These are phyloP conservation scores for Parascotia fuliginaria DNA, from an alignment of 2,888 invertebrate species.

Conservation along the genomic window DNA sequence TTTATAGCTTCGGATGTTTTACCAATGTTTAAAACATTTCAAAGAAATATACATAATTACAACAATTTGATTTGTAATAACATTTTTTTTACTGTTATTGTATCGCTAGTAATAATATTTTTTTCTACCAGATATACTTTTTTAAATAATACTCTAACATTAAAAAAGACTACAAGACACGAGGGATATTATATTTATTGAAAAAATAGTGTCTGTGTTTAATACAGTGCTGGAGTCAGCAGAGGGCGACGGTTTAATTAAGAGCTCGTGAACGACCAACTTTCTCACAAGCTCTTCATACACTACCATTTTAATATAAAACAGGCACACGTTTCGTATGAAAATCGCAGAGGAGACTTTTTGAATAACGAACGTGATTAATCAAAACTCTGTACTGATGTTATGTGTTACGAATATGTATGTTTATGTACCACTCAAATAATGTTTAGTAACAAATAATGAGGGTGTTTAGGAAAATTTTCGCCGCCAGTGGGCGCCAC, in stretches of 20 bases:
- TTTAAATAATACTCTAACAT: no score
- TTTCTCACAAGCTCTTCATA: slow-evolving; percentile 4
- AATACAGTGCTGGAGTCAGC: not conserved
- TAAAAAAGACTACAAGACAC: not conserved
- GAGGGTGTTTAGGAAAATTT: no score
- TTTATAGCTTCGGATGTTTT: no score
- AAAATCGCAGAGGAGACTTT: not conserved
- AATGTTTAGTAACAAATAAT: not conserved
- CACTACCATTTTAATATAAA: slow-evolving; percentile 6
- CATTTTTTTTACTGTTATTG: no score
- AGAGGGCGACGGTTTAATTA: slow-evolving; percentile 6
- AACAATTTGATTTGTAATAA: no score
- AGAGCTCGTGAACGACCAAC: slow-evolving; percentile 1
- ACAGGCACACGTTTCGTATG: not conserved
- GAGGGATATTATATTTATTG: not conserved
- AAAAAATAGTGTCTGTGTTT: not conserved
- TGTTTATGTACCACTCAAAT: not conserved
- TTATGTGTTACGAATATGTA: not conserved
- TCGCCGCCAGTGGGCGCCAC: no score
- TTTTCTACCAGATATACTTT: no score
- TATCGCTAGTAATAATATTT: no score
- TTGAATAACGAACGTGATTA: slow-evolving; percentile 1
- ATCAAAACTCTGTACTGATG: not conserved
- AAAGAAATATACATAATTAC: no score
- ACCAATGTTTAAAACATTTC: no score